Base-by-base conservation (phyloP, 1,140 invertebrate genomes). In the Myzus persicae region DNA sequence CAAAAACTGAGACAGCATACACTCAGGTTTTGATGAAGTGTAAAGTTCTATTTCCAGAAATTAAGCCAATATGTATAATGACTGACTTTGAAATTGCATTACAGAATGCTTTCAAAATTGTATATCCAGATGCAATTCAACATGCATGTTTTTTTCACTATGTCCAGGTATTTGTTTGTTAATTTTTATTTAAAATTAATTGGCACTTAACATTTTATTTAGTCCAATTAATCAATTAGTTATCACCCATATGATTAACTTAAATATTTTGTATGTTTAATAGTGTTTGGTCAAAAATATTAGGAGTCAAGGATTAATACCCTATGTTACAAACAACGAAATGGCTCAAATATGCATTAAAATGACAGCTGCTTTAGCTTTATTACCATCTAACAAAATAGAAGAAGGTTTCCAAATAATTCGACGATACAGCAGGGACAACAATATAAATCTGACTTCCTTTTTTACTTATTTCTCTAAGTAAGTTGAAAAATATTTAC, bases 321-420 rank as follows among this genome's bases (percentile, higher is more conserved):
- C 20, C 20, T 42, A 84, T 38, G 36, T 84, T 84, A 84, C 7
- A 84, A 22, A 84, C 36, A 84, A 42, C 36, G 40, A 40, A 22
- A 42, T 22, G 31, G 82, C 82, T n/a, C 36, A 84, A 38, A 84
- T n/a, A 36, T 84, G 82, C 82, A 40, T 84, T 84, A 84, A 84
- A 84, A 84, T 84, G 82, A 40, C 36, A 22, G 82, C 82, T 38
- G 82, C 82, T 84, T 84, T 84, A 42, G 82, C 82, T n/a, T 84
- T 84, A 42, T 84, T 84, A 84, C 82, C 82, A n/a, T 3, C 36
- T 22, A 84, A 84, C 40, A 84, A 42, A 84, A 42, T 84, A 22
- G 82, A 84, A 38, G 82, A 82, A 82, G 81, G 82, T 42, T 84
- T 36, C 36, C 82, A 84, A 67, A 31, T 67, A 31, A 67, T 67